Evolutionary conservation across 2,797 vertebrate species (phyloP).

Genomic region (Pseudotriccus pelzelni): DNA sequence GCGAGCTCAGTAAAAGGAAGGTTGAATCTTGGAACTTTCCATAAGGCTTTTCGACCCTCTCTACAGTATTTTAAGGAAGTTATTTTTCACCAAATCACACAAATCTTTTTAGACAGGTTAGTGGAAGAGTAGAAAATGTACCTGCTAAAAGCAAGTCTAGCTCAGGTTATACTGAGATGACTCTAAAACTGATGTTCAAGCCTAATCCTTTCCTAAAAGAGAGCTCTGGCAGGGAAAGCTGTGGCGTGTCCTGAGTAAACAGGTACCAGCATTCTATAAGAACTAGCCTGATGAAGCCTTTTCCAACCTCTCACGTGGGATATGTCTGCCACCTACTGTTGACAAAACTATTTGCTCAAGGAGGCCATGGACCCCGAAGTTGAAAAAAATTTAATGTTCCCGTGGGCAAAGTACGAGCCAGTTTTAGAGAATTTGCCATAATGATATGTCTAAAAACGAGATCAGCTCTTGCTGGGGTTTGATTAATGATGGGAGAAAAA

Average conservation of each 20-base stretch:
- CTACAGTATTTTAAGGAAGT: background rate
- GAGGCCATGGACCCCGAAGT: fast-evolving
- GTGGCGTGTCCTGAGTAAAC: fast-evolving
- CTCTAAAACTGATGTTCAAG: background rate
- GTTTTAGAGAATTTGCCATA: background rate
- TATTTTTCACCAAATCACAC: background rate
- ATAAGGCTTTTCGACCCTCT: background rate
- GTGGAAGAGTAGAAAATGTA: background rate
- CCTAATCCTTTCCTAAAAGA: background rate
- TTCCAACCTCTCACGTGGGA: background rate
- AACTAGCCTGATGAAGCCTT: background rate
- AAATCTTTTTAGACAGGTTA: background rate
- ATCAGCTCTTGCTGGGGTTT: background rate
- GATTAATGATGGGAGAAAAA: background rate
- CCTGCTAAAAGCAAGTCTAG: background rate
- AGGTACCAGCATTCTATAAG: fast-evolving
- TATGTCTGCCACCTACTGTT: conserved; percentile 11
- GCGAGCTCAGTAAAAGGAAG: background rate
- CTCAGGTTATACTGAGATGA: background rate
- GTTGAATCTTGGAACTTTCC: background rate
- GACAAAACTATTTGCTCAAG: background rate
- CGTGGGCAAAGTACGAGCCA: background rate
- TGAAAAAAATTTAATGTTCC: fast-evolving
- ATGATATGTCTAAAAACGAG: background rate
- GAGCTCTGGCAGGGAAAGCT: background rate